These are phyloP conservation scores for Mus musculus DNA, from an alignment of 2,113 vertebrate species.

Conservation along the genomic window DNA sequence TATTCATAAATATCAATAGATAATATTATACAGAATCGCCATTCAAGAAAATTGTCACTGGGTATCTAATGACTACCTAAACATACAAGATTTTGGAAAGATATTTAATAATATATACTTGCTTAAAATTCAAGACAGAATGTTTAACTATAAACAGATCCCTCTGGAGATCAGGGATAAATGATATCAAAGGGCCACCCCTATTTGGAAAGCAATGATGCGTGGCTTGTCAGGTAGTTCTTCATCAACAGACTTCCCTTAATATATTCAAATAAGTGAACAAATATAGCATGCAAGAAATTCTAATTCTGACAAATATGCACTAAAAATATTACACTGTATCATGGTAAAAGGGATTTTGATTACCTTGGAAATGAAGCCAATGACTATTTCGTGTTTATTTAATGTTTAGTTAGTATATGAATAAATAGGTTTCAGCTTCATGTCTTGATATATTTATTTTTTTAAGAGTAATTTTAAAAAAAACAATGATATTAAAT, in stretches of 20 bases:
- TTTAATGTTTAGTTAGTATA: background rate
- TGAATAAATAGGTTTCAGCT: background rate
- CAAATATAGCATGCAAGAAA: conserved; percentile 22
- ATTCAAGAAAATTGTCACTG: conserved; percentile 3
- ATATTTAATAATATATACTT: conserved; percentile 51
- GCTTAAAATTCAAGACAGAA: conserved; percentile 51
- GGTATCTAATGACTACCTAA: conserved; percentile 6
- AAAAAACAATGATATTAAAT: conserved; percentile 54
- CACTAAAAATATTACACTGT: background rate
- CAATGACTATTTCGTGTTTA: background rate
- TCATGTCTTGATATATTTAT: background rate
- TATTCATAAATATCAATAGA: conserved; percentile 52
- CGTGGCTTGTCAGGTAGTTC: background rate
- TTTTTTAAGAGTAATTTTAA: background rate
- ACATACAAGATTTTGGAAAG: conserved; percentile 43
- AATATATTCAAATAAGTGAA: background rate
- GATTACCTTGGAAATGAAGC: background rate
- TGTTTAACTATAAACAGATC: background rate
- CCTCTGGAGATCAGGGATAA: background rate
- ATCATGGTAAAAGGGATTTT: background rate
- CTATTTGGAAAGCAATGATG: background rate
- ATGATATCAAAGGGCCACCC: background rate
- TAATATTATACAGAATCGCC: conserved; percentile 52
- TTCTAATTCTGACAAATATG: background rate
- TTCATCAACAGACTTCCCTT: background rate